Conservation (phyloP, 2,113 vertebrate species). For the Ornithorhynchus anatinus region DNA sequence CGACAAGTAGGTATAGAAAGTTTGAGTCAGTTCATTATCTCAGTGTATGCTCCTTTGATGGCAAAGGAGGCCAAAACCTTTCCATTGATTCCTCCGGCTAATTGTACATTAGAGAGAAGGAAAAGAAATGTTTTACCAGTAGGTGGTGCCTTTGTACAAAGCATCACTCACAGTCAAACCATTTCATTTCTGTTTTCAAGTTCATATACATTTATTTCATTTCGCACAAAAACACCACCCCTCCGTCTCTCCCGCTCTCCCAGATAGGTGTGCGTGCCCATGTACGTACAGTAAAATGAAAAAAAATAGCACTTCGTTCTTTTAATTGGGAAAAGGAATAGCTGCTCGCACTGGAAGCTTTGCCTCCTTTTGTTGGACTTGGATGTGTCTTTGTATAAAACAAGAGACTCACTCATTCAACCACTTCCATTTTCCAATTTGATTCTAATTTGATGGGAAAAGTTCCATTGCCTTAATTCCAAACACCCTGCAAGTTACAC, state of each 20-base stretch:
- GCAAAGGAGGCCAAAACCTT: too few relatives aligned
- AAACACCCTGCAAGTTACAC: not conserved
- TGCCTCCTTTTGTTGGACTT: conserved; percentile 18
- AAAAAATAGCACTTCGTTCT: not conserved
- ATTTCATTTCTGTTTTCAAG: conserved; percentile 30
- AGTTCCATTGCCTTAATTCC: not conserved
- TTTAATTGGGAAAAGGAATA: not conserved
- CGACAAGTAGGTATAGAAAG: not conserved
- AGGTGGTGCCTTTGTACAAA: conserved; percentile 77
- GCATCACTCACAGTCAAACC: conserved; percentile 45
- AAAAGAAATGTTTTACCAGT: conserved; percentile 64
- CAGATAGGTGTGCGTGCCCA: not conserved
- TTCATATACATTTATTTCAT: not conserved
- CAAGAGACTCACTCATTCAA: not conserved
- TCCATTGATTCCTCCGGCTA: not conserved
- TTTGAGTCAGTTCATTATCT: not conserved
- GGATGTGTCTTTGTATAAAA: not conserved
- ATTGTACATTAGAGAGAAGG: conserved; percentile 21
- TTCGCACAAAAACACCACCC: conserved; percentile 6
- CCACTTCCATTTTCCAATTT: not conserved
- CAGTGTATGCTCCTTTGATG: too few relatives aligned
- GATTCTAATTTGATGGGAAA: not conserved
- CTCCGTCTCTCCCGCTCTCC: not conserved
- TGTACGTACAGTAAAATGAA: not conserved
- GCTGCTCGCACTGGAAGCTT: not conserved